phyloP scores from a whole-genome alignment of 2,113 vertebrate species.

The Pagrus major region DNA sequence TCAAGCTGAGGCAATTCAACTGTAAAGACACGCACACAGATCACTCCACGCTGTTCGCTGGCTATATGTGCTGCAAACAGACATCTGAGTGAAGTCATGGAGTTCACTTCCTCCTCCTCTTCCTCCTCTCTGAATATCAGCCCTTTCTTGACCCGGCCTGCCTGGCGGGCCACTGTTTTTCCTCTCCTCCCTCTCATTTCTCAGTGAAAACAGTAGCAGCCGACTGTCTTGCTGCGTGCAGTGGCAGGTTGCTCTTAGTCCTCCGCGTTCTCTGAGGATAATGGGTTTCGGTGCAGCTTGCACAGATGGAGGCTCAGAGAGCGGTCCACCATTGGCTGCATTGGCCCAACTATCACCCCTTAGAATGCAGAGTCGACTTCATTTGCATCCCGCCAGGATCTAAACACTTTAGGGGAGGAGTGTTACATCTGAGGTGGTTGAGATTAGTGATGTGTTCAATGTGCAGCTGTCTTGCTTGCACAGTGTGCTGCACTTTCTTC shows the following conservation, averaged over 20 bases:
- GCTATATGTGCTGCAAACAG: slow-evolving; percentile 9
- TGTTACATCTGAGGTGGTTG: not conserved
- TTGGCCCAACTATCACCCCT: slow-evolving; percentile 12
- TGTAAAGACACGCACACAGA: not conserved
- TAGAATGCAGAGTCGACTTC: slow-evolving; percentile 36
- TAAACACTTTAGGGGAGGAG: slow-evolving; percentile 26
- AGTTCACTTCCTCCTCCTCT: slow-evolving; percentile 17
- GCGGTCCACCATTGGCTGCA: slow-evolving; percentile 36
- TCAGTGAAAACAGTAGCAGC: slow-evolving; percentile 21
- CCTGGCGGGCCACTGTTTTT: not conserved
- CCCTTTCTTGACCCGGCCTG: slow-evolving; percentile 14
- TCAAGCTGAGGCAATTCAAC: slow-evolving; percentile 23
- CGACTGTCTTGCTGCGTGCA: slow-evolving; percentile 7
- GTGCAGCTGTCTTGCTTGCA: slow-evolving; percentile 23
- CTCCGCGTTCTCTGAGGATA: slow-evolving; percentile 26
- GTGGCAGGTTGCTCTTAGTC: slow-evolving; percentile 10
- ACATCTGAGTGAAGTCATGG: slow-evolving; percentile 28
- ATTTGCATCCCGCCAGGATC: slow-evolving; percentile 61
- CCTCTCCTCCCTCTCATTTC: slow-evolving; percentile 1
- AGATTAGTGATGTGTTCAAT: slow-evolving; percentile 44
- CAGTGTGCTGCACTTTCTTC: not conserved
- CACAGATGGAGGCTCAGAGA: slow-evolving; percentile 64
- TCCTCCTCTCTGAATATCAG: slow-evolving; percentile 10
- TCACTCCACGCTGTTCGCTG: not conserved
- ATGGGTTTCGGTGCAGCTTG: slow-evolving; percentile 33